These are phyloP conservation scores for Drosophila nannoptera DNA, from an alignment of 1,140 invertebrate genomes.

Conservation along the genomic window DNA sequence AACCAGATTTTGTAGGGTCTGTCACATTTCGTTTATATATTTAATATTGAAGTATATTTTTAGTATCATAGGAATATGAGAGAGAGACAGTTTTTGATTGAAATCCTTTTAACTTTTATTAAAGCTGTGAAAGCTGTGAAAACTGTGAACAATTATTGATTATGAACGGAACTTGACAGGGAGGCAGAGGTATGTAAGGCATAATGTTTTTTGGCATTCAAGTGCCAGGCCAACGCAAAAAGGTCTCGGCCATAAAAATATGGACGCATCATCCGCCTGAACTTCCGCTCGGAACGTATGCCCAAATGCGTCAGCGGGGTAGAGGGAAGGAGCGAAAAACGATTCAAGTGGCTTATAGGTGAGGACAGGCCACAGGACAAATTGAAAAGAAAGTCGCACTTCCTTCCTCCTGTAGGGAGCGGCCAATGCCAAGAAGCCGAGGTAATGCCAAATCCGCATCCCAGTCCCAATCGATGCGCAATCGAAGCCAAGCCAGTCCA, in stretches of 20 bases:
- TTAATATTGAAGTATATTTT: too few species aligned
- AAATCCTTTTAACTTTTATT: too few species aligned
- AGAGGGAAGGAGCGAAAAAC: not conserved
- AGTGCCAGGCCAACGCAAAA: not conserved
- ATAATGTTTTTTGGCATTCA: too few species aligned
- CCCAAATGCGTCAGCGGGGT: not conserved
- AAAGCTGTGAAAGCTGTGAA: too few species aligned
- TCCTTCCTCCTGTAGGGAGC: slow-evolving; percentile 27
- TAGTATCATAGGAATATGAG: too few species aligned
- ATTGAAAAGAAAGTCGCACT: slow-evolving; percentile 48
- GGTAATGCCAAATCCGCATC: slow-evolving; percentile 9
- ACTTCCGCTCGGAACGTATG: slow-evolving; percentile 25
- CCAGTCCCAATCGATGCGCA: slow-evolving; percentile 20
- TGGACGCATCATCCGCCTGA: slow-evolving; percentile 1
- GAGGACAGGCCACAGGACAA: slow-evolving; percentile 12
- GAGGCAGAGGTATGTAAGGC: too few species aligned
- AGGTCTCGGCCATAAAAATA: slow-evolving; percentile 4
- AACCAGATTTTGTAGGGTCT: too few species aligned
- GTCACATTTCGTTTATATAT: too few species aligned
- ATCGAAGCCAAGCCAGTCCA: slow-evolving; percentile 12
- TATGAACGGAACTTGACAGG: too few species aligned
- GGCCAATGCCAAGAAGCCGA: slow-evolving; percentile 14
- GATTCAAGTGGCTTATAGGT: slow-evolving; percentile 14
- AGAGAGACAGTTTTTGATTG: too few species aligned
- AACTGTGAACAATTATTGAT: too few species aligned